phyloP scores from a whole-genome alignment of 2,888 invertebrate genomes.

The Zeuzera pyrina region DNA sequence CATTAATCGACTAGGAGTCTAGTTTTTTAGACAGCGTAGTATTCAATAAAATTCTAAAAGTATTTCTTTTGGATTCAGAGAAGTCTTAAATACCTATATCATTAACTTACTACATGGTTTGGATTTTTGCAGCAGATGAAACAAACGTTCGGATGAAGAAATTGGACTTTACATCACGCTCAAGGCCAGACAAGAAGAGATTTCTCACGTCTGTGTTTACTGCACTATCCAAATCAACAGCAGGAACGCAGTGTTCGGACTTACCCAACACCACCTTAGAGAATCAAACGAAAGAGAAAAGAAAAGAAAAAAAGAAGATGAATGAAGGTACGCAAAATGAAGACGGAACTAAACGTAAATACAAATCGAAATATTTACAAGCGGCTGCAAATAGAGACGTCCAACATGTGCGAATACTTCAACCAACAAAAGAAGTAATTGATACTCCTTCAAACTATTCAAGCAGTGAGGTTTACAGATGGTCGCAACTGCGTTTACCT shows the following conservation, averaged over 20 bases:
- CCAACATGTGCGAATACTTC: slow-evolving; percentile 15
- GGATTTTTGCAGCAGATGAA: too few species aligned
- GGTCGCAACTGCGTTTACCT: neutral
- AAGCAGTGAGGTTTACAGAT: slow-evolving; percentile 1
- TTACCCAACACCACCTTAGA: too few species aligned
- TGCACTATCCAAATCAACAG: slow-evolving; percentile 37
- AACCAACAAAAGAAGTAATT: slow-evolving; percentile 25
- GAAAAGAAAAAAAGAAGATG: slow-evolving; percentile 12
- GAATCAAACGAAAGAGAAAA: too few species aligned
- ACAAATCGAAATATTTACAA: slow-evolving; percentile 24
- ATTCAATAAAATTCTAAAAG: too few species aligned
- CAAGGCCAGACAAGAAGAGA: slow-evolving; percentile 25
- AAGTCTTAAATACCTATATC: too few species aligned
- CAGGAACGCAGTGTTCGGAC: slow-evolving; percentile 28
- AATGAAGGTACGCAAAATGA: slow-evolving; percentile 8
- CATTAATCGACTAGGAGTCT: too few species aligned
- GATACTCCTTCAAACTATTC: slow-evolving; percentile 35
- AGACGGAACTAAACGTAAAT: slow-evolving; percentile 22
- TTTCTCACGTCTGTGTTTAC: slow-evolving; percentile 35
- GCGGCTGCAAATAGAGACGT: slow-evolving; percentile 1
- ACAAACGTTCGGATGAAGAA: too few species aligned
- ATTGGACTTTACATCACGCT: slow-evolving; percentile 23
- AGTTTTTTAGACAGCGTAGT: too few species aligned
- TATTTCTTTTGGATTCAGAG: too few species aligned
- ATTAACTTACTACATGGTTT: too few species aligned